Evolutionary conservation across 2,113 vertebrate species (phyloP), one percentile per base, ranked within the genome.

Genomic region (Sus scrofa): DNA sequence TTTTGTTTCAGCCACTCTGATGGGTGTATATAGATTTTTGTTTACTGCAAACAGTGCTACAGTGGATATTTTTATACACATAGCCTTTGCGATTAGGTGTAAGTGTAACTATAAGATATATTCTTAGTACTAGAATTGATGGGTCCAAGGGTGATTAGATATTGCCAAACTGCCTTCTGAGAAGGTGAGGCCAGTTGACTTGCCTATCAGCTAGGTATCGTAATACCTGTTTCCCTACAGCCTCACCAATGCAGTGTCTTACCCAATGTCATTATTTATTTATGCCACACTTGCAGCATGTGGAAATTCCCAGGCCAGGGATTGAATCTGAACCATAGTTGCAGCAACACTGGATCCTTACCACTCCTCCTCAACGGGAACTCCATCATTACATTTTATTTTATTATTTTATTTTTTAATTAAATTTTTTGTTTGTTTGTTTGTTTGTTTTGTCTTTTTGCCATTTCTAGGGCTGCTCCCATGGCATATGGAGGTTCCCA

Each of bases 1-100:
- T 89, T 94, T 79, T 50, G 32, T 70, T 90, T 89, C 44, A 77
- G 67, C 19, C n/a, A 95, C 95, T 91, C 58, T 78, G 22, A 78
- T 39, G 37, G 27, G 11, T 68, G 10, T 32, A 50, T 9, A 30
- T 14, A 93, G 58, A 54, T 71, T 85, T 86, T 86, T 75, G 24
- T 74, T 37, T 75, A 71, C 16, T 11, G 34, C 32, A 88, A 84
- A 81, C 15, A 65, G n/a, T 26, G 32, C 12, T 32, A 68, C n/a
- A 50, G 7, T 73, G 44, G 77, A 82, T 58, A 83, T 71, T 56
- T 68, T 63, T 77, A 67, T 8, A 52, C 37, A 63, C 12, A 77
- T 26, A 68, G 63, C 16, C 65, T 86, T 82, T 75, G 22, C 54
- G 37, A 68, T 75, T 39, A 62, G 30, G 7, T 74, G 26, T 18